Base-by-base conservation (phyloP, 2,113 vertebrate genomes). In the Tautogolabrus adspersus region DNA sequence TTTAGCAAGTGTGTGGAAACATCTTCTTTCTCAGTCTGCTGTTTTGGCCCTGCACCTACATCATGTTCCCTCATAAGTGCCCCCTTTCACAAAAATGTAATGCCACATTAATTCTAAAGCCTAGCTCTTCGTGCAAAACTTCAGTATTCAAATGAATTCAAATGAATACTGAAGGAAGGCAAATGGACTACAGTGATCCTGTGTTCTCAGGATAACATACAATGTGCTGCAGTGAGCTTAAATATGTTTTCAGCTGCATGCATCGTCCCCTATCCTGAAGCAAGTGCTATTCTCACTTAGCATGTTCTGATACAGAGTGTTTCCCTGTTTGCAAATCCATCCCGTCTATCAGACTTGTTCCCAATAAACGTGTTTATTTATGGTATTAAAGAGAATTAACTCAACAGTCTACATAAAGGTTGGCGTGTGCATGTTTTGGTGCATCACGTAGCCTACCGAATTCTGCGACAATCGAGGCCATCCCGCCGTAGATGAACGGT, bases 401-500 rank as follows among this genome's bases (percentile, higher is more conserved):
- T 1, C 3, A 8, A 8, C 5, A 30, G 1, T 6, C 7, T 18
- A 10, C 16, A 21, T 12, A 46, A 40, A 6, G 4, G 18, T 23
- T 6, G 1, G 16, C 8, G 6, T 66, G 7, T 77, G 65, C 22
- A 23, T 56, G 74, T 9, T 21, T 59, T 51, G 79, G 71, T 72
- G 88, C 88, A 90, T 78, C 84, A 92, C 95, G 94, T 94, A 40
- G 26, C 77, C 12, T 44, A 97, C 97, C 96, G 88, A 97, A 98
- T 92, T 98, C 97, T 87, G 97, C 97, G 92, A 97, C 96, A 82
- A 98, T 96, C 84, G 97, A 97, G 92, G 97, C 97, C 94, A 97
- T 95, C 83, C 97, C 97, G 83, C 97, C 97, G 81, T 97, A 98
- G 72, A 98, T 96, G 91, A 98, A 98, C 65, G 97, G 97, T 91